Evolutionary conservation across 1,140 invertebrate genomes (phyloP).

Genomic region (Helicoverpa zea): DNA sequence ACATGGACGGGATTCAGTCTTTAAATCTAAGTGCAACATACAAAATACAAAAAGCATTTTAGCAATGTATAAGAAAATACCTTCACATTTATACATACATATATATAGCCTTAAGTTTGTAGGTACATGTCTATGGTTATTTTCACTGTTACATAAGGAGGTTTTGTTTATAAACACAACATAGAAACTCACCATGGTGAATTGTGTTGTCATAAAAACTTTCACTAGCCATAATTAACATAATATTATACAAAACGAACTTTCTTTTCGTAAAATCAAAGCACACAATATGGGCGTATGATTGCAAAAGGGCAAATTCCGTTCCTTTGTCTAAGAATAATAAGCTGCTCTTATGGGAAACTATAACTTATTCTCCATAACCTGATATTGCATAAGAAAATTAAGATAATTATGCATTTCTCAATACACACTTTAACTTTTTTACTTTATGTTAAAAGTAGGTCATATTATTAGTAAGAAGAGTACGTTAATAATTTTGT

Average conservation of each 20-base stretch:
- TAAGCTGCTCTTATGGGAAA: no score
- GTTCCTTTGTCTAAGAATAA: no score
- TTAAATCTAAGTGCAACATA: conserved; percentile 28
- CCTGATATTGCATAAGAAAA: no score
- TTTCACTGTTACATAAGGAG: neutral
- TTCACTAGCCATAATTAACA: neutral
- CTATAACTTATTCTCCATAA: no score
- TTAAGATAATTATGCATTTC: no score
- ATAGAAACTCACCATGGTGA: neutral
- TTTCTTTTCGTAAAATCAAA: neutral
- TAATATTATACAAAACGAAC: neutral
- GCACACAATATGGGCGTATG: neutral
- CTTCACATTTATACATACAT: neutral
- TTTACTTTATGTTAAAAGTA: no score
- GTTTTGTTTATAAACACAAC: neutral
- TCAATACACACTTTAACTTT: no score
- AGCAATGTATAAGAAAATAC: neutral
- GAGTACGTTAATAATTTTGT: no score
- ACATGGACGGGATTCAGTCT: conserved; percentile 42
- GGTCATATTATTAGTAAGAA: no score
- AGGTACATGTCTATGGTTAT: neutral
- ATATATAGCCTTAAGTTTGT: neutral
- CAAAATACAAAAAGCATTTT: neutral
- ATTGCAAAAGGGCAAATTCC: neutral
- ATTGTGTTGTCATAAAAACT: neutral